Evolutionary conservation across 53 echinoderm and acorn worm genomes (phyloP).

Genomic region (Crossaster papposus): DNA sequence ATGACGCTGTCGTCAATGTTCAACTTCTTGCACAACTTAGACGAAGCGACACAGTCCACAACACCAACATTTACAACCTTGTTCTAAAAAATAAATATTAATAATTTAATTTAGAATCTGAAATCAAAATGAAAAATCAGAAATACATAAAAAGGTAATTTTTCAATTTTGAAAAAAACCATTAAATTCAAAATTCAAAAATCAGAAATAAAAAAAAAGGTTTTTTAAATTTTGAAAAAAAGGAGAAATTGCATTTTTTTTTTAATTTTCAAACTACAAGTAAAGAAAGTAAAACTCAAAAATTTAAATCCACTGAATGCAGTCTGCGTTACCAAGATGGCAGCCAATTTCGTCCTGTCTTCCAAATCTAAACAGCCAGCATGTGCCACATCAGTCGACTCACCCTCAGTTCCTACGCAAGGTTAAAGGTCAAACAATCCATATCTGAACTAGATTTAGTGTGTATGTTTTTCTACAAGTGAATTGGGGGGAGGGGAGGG

Average conservation of each 20-base stretch:
- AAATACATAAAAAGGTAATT: background rate
- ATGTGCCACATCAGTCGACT: conserved; percentile 59
- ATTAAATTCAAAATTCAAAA: background rate
- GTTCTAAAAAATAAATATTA: conserved; percentile 74
- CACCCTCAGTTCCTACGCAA: conserved; percentile 36
- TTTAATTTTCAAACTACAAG: background rate
- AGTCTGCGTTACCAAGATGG: conserved; percentile 82
- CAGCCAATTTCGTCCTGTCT: conserved; percentile 83
- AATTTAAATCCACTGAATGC: background rate
- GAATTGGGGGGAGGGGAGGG: too few relatives aligned
- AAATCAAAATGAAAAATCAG: background rate
- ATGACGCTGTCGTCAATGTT: conserved; percentile 86
- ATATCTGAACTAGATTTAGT: background rate
- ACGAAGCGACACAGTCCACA: conserved; percentile 84
- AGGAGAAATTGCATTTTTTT: background rate
- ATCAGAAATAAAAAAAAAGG: background rate
- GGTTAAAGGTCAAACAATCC: conserved; percentile 6
- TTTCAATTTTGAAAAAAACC: too few relatives aligned
- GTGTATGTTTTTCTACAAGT: too few relatives aligned
- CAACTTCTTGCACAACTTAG: conserved; percentile 81
- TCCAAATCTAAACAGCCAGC: conserved; percentile 83
- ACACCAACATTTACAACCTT: conserved; percentile 86
- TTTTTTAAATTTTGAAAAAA: background rate
- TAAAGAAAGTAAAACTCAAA: background rate
- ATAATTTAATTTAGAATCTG: too few relatives aligned